phyloP scores from a whole-genome alignment of 2,888 invertebrate genomes.

The Allygus modestus region DNA sequence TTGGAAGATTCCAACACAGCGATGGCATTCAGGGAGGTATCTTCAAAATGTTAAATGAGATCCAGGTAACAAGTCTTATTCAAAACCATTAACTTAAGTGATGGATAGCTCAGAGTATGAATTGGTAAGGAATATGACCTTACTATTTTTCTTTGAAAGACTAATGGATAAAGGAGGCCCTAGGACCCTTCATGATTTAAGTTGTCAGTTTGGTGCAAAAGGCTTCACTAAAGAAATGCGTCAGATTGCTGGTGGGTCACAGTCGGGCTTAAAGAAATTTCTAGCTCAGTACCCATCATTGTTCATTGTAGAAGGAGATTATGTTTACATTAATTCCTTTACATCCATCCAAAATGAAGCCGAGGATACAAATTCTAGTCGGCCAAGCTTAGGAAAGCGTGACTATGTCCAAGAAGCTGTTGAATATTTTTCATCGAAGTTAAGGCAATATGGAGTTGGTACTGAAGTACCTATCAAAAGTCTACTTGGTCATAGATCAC shows the following conservation, averaged over 20 bases:
- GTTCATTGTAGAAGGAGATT: conserved; percentile 96
- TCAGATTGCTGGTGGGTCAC: conserved; percentile 96
- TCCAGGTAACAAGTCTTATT: not conserved
- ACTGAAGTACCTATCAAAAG: conserved; percentile 98
- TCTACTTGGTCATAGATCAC: conserved; percentile 96
- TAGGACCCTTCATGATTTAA: conserved; percentile 97
- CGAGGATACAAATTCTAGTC: conserved; percentile 64
- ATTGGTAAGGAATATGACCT: conserved; percentile 94
- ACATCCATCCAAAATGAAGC: conserved; percentile 78
- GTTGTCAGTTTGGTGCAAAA: conserved; percentile 99
- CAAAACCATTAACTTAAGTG: conserved; percentile 61
- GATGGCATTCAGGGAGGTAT: conserved; percentile 2
- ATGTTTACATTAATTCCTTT: conserved; percentile 90
- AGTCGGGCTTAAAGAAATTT: conserved; percentile 98
- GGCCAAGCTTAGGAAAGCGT: conserved; percentile 77
- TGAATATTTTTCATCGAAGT: conserved; percentile 97
- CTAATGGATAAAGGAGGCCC: conserved; percentile 98
- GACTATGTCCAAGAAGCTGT: conserved; percentile 98
- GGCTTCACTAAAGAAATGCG: conserved; percentile 99
- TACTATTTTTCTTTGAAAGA: conserved; percentile 99
- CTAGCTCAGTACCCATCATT: conserved; percentile 97
- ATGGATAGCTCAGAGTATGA: conserved; percentile 98
- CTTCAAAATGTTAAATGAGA: not conserved
- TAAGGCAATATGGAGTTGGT: conserved; percentile 96
- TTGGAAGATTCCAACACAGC: conserved; percentile 13